phyloP scores from a whole-genome alignment of 2,888 invertebrate species.

The Tetramorium bicarinatum region DNA sequence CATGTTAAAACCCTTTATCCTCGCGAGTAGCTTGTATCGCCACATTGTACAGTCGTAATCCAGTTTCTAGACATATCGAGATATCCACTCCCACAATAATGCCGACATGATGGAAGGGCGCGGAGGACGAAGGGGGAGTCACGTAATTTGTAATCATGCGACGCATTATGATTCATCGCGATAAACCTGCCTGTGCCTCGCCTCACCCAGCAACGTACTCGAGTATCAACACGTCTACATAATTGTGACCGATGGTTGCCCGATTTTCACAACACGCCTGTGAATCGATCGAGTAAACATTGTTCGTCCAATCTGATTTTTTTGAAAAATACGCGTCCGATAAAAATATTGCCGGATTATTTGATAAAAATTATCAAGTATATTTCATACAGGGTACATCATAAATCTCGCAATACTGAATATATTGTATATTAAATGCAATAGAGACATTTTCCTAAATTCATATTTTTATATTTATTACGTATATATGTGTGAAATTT shows the following conservation, averaged over 20 bases:
- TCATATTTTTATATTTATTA: background rate
- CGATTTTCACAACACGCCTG: slow-evolving; percentile 51
- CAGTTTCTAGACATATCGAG: slow-evolving; percentile 69
- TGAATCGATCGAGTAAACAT: slow-evolving; percentile 11
- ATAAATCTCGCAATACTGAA: background rate
- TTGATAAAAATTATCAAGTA: background rate
- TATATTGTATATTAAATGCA: background rate
- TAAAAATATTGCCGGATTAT: slow-evolving; percentile 33
- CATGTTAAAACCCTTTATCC: slow-evolving; percentile 45
- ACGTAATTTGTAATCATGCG: slow-evolving; percentile 73
- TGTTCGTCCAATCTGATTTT: background rate
- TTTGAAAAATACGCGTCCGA: background rate
- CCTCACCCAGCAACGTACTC: slow-evolving; percentile 15
- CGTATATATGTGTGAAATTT: background rate
- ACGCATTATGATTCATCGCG: slow-evolving; percentile 73
- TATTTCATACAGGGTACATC: background rate
- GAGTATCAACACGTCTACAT: slow-evolving; percentile 54
- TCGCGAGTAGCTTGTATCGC: slow-evolving; percentile 69
- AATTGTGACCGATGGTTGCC: slow-evolving; percentile 57
- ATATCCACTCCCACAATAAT: slow-evolving; percentile 66
- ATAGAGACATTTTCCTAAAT: background rate
- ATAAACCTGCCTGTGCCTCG: slow-evolving; percentile 64
- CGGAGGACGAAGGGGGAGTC: slow-evolving; percentile 53
- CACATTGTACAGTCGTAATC: slow-evolving; percentile 63
- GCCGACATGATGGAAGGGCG: slow-evolving; percentile 61